These are phyloP conservation scores for Xylota sylvarum DNA, from an alignment of 2,888 invertebrate species.

Conservation along the genomic window DNA sequence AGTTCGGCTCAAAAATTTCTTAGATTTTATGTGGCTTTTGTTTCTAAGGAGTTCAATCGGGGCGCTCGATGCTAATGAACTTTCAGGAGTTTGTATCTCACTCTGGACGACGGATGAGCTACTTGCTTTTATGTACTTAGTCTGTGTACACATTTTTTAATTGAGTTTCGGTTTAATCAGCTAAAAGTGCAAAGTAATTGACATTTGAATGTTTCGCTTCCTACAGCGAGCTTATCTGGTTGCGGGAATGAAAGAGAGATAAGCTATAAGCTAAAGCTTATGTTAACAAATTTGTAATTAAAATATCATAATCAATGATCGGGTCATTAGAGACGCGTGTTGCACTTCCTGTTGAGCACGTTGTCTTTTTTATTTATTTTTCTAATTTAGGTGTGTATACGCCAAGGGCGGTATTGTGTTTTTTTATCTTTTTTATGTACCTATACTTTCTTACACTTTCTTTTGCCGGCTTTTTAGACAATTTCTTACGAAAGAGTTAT, in stretches of 20 bases:
- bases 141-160: neutral
- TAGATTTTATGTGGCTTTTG: neutral
- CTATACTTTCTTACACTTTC: no score
- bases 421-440: neutral
- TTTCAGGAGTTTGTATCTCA: neutral
- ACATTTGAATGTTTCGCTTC: slow-evolving; percentile 41
- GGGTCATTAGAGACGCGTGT: slow-evolving; percentile 22
- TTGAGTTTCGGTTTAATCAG: slow-evolving; percentile 17
- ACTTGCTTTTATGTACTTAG: neutral
- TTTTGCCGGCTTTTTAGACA: no score
- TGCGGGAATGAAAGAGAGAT: slow-evolving; percentile 1
- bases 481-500: no score
- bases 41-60: slow-evolving; percentile 8
- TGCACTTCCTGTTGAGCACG: slow-evolving; percentile 30
- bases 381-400: neutral
- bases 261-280: neutral
- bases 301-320: slow-evolving; percentile 8
- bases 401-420: neutral
- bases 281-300: neutral
- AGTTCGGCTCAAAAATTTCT: neutral
- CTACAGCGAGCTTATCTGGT: slow-evolving; percentile 22
- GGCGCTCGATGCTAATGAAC: slow-evolving; percentile 17
- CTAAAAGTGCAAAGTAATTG: slow-evolving; percentile 50
- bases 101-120: neutral
- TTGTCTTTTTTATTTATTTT: slow-evolving; percentile 2